Base-by-base conservation (phyloP, 2,113 vertebrate species). In the Artemisiospiza belli region DNA sequence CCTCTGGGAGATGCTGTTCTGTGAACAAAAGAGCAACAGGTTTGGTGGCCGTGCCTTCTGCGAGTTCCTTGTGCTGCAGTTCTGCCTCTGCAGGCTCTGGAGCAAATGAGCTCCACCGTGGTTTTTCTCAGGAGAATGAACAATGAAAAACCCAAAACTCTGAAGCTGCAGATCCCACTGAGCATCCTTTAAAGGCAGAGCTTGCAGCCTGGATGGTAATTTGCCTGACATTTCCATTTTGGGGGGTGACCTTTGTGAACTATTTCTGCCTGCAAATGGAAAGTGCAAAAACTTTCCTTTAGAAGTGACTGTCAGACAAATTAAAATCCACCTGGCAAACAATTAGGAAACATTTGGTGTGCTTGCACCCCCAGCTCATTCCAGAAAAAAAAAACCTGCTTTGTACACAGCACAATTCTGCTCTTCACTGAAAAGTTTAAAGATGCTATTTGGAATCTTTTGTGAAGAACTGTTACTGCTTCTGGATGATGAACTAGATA, bases 111-210 rank as follows among this genome's bases (percentile, higher is more conserved):
- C 27, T 90, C 62, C 54, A 33, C 51, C 12, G 59, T 21, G 30
- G 41, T 83, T 94, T 94, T 92, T 54, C 83, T 73, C 22, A 27
- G 73, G 57, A 87, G 58, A 16, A 33, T 31, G 55, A 90, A 46
- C 31, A 82, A 33, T 9, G 46, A 52, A 83, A 69, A 27, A 21
- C 3, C 7, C 2, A 0, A 94, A 76, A 20, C 10, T 13, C 33
- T 1, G 1, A 54, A 68, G 62, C 1, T 20, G 4, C n/a, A 89
- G 84, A 84, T 66, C 49, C 46, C 28, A 57, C 69, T 27, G 21
- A 67, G 35, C 30, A 5, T 77, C 9, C 47, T 72, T 89, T 55
- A 72, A 66, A 89, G 63, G 41, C 59, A 81, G 35, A 74, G 33
- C 41, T 82, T 78, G 41, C 23, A 74, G 19, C 30, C 35, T 63